Evolutionary conservation across 1,140 invertebrate species (phyloP).

Genomic region (Amyelois transitella): DNA sequence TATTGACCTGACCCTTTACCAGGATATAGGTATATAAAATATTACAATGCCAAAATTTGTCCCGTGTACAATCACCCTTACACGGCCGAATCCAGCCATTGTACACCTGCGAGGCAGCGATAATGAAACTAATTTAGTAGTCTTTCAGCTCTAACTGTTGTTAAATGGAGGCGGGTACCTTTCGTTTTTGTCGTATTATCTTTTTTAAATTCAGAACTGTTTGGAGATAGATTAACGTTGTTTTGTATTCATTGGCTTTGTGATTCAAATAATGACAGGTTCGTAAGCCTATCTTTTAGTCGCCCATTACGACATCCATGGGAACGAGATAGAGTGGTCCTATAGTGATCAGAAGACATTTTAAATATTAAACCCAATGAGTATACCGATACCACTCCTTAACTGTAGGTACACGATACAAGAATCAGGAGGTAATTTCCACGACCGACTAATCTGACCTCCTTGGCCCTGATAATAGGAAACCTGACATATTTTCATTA

Average conservation of each 20-base stretch:
- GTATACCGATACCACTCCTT: no score
- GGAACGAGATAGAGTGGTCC: no score
- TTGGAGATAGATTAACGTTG: neutral
- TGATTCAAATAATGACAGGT: neutral
- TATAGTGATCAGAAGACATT: no score
- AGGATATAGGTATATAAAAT: no score
- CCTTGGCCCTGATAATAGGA: no score
- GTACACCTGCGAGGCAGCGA: conserved; percentile 39
- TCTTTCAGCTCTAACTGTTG: conserved; percentile 7
- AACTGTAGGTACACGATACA: no score
- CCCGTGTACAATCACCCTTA: neutral
- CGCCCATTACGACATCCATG: no score
- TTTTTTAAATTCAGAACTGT: neutral
- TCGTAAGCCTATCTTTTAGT: neutral
- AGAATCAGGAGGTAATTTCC: no score
- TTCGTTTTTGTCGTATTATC: neutral
- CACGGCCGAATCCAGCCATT: neutral
- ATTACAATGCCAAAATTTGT: neutral
- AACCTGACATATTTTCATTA: no score
- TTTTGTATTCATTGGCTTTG: neutral
- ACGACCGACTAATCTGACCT: no score
- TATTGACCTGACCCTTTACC: no score
- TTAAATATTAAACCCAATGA: no score
- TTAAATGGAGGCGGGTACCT: neutral
- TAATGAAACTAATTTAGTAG: conserved; percentile 59